Evolutionary conservation across 2,888 invertebrate species (phyloP).

Genomic region (Shargacucullia verbasci): DNA sequence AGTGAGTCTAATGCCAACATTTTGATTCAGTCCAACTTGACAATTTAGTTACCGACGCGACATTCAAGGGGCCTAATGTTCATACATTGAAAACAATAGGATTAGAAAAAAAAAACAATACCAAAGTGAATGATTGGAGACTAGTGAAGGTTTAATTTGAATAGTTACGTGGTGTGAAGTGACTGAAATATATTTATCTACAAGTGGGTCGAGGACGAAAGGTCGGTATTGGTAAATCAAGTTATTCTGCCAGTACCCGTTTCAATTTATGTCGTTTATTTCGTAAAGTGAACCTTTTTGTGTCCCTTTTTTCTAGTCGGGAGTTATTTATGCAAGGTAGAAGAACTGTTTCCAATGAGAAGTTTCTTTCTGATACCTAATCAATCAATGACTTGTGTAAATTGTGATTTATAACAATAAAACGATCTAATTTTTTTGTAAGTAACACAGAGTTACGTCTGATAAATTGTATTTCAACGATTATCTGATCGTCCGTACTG

Average conservation of each 20-base stretch:
- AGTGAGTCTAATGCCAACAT: constrained; percentile 75
- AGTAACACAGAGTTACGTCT: too few relatives aligned
- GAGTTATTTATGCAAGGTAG: constrained; percentile 44
- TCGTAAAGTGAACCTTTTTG: constrained; percentile 51
- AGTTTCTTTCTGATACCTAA: constrained; percentile 30
- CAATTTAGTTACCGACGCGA: constrained; percentile 79
- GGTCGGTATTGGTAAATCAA: constrained; percentile 62
- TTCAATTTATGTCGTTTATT: constrained; percentile 55
- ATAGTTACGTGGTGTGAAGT: constrained; percentile 55
- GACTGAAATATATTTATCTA: constrained; percentile 43
- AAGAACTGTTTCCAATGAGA: constrained; percentile 39
- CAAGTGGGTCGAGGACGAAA: constrained; percentile 62
- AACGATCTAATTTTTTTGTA: too few relatives aligned
- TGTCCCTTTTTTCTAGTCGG: constrained; percentile 40
- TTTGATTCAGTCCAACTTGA: constrained; percentile 80
- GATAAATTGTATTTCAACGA: too few relatives aligned
- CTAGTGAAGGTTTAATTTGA: constrained; percentile 40
- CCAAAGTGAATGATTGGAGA: constrained; percentile 42
- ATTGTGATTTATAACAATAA: too few relatives aligned
- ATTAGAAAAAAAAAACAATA: constrained; percentile 44
- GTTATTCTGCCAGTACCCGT: constrained; percentile 58
- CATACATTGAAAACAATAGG: constrained; percentile 51
- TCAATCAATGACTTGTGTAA: constrained; percentile 11
- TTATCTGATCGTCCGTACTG: too few relatives aligned
- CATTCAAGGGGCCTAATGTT: constrained; percentile 63